A percentile compares a stretch with the other conserved stretches of the same genome.
These are phyloP conservation scores for Semotilus atromaculatus DNA, from an alignment of 2,797 vertebrate genomes.

Conservation along the genomic window DNA sequence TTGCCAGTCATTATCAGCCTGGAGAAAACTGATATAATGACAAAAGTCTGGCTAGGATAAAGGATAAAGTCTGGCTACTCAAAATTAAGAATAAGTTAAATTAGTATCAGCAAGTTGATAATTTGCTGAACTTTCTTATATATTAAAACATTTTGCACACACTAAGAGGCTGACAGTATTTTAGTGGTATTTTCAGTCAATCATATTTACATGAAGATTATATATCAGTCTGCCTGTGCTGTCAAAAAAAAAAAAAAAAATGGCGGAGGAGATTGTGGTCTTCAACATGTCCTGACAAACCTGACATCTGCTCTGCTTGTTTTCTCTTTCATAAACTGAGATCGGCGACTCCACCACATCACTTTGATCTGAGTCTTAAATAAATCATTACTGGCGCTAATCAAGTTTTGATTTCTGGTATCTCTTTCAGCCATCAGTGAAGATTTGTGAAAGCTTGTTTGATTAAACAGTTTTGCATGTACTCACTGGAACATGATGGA, in stretches of 20 bases:
- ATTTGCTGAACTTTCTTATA: background rate
- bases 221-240: background rate
- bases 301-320: constrained; percentile 23
- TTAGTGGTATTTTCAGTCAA: background rate
- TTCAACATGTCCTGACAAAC: constrained; percentile 25
- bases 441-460: constrained; percentile 47
- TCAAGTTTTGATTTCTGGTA: constrained; percentile 57
- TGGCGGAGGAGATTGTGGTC: background rate
- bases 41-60: too few species aligned
- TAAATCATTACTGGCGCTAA: constrained; percentile 61
- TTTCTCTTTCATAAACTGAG: constrained; percentile 20
- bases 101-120: background rate
- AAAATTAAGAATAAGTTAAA: background rate
- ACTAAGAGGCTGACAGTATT: background rate
- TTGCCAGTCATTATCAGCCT: too few species aligned
- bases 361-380: constrained; percentile 46
- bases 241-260: constrained; percentile 9
- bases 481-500: constrained; percentile 30
- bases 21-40: background rate
- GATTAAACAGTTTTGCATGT: constrained; percentile 44
- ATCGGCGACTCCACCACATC: constrained; percentile 52
- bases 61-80: background rate
- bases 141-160: background rate
- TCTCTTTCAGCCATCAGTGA: constrained; percentile 25
- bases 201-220: background rate